Base-by-base conservation (phyloP, 2,797 vertebrate genomes). In the Peromyscus aztecus region DNA sequence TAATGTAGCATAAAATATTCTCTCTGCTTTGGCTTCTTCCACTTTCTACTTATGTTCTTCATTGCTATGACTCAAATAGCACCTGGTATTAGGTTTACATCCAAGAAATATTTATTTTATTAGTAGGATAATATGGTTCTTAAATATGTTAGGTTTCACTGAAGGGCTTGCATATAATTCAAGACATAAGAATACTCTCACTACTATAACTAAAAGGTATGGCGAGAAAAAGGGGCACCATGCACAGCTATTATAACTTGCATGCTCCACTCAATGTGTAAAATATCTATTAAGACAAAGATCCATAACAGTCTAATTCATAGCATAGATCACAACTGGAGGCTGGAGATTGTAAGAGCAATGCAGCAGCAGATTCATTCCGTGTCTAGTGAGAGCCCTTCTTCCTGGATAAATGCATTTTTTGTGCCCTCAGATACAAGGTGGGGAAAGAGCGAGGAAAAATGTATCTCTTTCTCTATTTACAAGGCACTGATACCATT, bases 41-140 rank as follows among this genome's bases (percentile, higher is more conserved):
- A 76, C 40, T 65, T 65, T 6, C 29, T 29, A 31, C 29, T 27
- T 76, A 46, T 13, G 73, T 43, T 46, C 37, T 49, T 90, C 46
- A 61, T 83, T 10, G 24, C 31, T 19, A 23, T 43, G n/a, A 13
- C 13, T 90, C 16, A 19, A 69, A 24, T 65, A 92, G 55, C 76
- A 10, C 43, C 75, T 59, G 23, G n/a, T 71, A 21, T 37, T 86
- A 16, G 1, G 6, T 63, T 40, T 46, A 57, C 31, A 67, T 2
- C 83, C n/a, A 85, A 37, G 1, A 67, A 34, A 80, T 90, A 83
- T 67, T 92, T 49, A 75, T 80, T 90, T 78, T 80, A 94, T 90
- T 84, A 67, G 65, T 89, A n/a, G 37, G 46, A 75, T 46, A 80
- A 90, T 77, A 55, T 86, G 19, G 7, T 13, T 4, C 29, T 84